Percentiles rank a stretch among this genome's conserved stretches.
Conservation (phyloP, 1,140 invertebrate genomes). For the Trichogramma pretiosum region DNA sequence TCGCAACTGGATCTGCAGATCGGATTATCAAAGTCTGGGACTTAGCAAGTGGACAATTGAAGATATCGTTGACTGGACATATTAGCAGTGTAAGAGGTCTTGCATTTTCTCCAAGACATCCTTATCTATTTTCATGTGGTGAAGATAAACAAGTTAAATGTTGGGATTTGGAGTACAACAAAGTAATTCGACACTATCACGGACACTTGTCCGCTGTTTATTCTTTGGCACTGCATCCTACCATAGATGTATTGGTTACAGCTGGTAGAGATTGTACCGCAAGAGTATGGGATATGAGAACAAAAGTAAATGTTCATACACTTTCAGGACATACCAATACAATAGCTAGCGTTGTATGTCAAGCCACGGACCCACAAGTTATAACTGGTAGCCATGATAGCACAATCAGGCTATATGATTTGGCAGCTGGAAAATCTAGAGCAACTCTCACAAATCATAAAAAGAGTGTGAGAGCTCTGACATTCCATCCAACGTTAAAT, state of each 20-base stretch:
- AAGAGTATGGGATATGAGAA: conserved; percentile 97
- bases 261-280: conserved; percentile 92
- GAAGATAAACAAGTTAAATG: conserved; percentile 99
- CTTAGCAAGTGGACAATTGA: conserved; percentile 86
- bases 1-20: conserved; percentile 89
- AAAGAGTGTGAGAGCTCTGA: conserved; percentile 89
- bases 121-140: conserved; percentile 97
- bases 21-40: conserved; percentile 99
- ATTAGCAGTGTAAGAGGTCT: conserved; percentile 94
- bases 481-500: conserved; percentile 85
- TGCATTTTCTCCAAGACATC: conserved; percentile 87
- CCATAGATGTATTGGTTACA: conserved; percentile 88
- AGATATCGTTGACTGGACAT: conserved; percentile 96
- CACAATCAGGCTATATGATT: conserved; percentile 91
- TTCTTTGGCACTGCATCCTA: conserved; percentile 87
- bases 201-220: conserved; percentile 97
- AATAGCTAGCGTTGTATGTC: conserved; percentile 86
- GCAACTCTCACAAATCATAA: conserved; percentile 98
- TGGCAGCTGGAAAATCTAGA: conserved; percentile 89
- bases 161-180: conserved; percentile 99
- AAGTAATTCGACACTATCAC: conserved; percentile 97
- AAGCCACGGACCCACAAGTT: conserved; percentile 87
- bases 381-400: conserved; percentile 77
- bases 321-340: conserved; percentile 96
- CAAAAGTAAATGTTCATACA: conserved; percentile 96